Conservation (phyloP, 2,113 vertebrate species). For the Myxocyprinus asiaticus region DNA sequence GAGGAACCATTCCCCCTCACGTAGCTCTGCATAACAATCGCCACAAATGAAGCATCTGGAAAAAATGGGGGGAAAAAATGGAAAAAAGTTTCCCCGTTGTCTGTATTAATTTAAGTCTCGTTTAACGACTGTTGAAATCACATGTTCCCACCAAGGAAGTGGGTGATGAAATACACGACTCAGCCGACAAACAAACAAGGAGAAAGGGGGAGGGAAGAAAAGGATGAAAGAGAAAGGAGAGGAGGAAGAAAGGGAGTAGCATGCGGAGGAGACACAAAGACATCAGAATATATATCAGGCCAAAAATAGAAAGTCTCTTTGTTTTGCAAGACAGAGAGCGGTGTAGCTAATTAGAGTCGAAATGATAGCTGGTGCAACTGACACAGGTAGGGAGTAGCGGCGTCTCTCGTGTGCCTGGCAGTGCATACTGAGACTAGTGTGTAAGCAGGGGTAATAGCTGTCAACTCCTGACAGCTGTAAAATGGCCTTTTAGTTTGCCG, state of each 20-base stretch:
- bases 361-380: constrained; percentile 83
- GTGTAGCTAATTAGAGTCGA: constrained; percentile 93
- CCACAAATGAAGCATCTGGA: constrained; percentile 67
- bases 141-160: constrained; percentile 60
- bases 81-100: constrained; percentile 74
- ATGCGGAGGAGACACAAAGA: constrained; percentile 62
- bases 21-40: constrained; percentile 70
- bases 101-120: constrained; percentile 81
- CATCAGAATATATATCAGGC: constrained; percentile 75
- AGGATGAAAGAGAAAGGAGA: constrained; percentile 53
- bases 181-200: constrained; percentile 70
- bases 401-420: constrained; percentile 84
- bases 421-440: constrained; percentile 90
- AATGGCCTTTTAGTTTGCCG: constrained; percentile 96
- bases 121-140: constrained; percentile 77
- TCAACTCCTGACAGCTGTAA: constrained; percentile 94
- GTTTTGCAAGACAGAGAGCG: constrained; percentile 83
- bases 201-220: constrained; percentile 35
- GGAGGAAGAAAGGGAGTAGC: constrained; percentile 59
- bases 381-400: constrained; percentile 76
- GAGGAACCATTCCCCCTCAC: constrained; percentile 44
- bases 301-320: constrained; percentile 78
- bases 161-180: constrained; percentile 42
- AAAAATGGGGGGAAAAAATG: too few relatives aligned
- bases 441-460: constrained; percentile 95